Conservation (phyloP, 1,140 invertebrate genomes). For the Pseudomyrmex gracilis region DNA sequence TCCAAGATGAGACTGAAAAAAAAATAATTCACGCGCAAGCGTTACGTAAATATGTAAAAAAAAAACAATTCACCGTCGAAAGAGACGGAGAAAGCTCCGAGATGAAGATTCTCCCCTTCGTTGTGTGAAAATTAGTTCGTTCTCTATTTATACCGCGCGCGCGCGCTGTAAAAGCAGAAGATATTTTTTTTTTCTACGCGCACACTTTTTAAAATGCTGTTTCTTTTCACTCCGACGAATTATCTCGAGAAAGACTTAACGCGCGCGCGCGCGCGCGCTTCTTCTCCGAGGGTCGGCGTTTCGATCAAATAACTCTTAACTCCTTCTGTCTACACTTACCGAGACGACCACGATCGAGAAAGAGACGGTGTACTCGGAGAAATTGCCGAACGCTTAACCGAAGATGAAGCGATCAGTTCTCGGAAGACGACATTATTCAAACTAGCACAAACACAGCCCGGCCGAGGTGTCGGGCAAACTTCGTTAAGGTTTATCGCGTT, state of each 20-base stretch:
- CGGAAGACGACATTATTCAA: constrained; percentile 46
- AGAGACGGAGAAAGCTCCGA: background rate
- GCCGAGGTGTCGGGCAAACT: constrained; percentile 46
- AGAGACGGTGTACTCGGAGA: background rate
- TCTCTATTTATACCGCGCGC: constrained; percentile 27
- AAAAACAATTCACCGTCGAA: background rate
- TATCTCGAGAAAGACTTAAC: constrained; percentile 10
- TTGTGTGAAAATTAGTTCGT: constrained; percentile 5
- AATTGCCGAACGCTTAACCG: constrained; percentile 38
- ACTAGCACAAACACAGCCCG: constrained; percentile 33
- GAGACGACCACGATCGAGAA: background rate
- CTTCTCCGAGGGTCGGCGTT: background rate
- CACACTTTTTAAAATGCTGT: constrained; percentile 8
- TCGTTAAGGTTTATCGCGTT: constrained; percentile 13
- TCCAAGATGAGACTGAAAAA: constrained; percentile 36
- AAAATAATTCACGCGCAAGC: constrained; percentile 27
- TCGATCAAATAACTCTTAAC: constrained; percentile 11
- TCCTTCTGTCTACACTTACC: background rate
- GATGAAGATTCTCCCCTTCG: constrained; percentile 1
- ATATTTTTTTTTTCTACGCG: constrained; percentile 33
- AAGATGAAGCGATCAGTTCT: background rate
- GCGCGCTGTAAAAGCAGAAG: constrained; percentile 8
- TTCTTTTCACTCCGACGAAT: background rate
- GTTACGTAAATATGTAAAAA: background rate
- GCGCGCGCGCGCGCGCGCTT: background rate